Conservation (phyloP, 2,888 invertebrate species). For the Caenorhabditis afra region DNA sequence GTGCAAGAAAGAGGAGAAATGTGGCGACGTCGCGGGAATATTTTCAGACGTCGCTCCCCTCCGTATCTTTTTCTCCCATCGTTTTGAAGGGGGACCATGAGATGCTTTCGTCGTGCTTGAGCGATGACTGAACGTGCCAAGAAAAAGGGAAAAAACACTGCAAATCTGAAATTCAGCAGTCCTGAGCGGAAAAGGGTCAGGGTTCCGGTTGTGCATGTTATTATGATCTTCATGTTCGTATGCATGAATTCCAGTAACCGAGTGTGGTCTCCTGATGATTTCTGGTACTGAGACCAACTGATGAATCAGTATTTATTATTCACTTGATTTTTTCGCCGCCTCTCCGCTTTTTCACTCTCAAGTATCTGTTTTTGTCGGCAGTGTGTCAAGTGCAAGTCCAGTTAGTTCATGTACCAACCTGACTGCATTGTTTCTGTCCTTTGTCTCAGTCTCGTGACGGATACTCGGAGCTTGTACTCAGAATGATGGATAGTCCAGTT, state of each 20-base stretch:
- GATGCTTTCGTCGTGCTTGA: background rate
- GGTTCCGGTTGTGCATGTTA: too few species aligned
- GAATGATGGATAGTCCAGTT: slow-evolving; percentile 30
- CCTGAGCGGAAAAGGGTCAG: too few species aligned
- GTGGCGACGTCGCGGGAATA: slow-evolving; percentile 1
- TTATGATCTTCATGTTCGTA: too few species aligned
- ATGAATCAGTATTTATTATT: slow-evolving; percentile 20
- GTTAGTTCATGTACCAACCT: slow-evolving; percentile 15
- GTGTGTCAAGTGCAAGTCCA: slow-evolving; percentile 16
- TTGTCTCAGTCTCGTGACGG: background rate
- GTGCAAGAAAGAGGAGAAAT: slow-evolving; percentile 30
- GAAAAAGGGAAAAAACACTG: background rate
- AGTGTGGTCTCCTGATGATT: background rate
- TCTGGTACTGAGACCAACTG: background rate
- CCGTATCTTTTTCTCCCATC: background rate
- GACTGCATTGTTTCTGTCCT: background rate
- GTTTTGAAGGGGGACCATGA: background rate
- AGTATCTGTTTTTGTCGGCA: slow-evolving; percentile 14
- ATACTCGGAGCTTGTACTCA: background rate
- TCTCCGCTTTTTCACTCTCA: background rate
- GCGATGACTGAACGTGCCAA: background rate
- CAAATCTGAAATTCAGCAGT: background rate
- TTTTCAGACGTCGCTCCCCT: slow-evolving; percentile 21
- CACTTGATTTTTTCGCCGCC: background rate
- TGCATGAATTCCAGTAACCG: background rate